Evolutionary conservation across 2,888 invertebrate species (phyloP).

Genomic region (Mimumesa dahlbomi): DNA sequence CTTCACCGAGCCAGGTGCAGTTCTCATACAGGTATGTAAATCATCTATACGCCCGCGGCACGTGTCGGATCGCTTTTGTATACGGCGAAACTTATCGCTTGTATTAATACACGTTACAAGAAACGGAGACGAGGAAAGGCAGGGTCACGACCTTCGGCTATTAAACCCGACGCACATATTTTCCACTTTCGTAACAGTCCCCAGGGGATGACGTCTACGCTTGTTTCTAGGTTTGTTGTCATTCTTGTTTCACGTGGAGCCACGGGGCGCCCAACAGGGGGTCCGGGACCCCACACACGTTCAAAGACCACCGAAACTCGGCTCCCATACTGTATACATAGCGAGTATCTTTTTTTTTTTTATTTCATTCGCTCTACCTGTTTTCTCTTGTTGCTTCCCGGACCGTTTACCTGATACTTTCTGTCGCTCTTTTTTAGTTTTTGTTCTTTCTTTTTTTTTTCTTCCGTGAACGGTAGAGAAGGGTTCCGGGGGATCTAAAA

Average conservation of each 20-base stretch:
- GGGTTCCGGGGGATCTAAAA: background rate
- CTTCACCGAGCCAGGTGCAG: constrained; percentile 53
- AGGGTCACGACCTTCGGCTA: constrained; percentile 48
- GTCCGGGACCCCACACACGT: constrained; percentile 68
- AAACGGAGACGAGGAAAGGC: constrained; percentile 12
- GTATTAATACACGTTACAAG: constrained; percentile 49
- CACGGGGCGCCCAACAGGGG: constrained; percentile 64
- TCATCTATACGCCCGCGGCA: constrained; percentile 47
- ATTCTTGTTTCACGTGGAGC: constrained; percentile 66
- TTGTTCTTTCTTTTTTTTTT: too few species aligned
- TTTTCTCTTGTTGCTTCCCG: constrained; percentile 5
- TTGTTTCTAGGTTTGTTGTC: constrained; percentile 71
- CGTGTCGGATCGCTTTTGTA: constrained; percentile 43
- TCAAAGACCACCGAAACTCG: constrained; percentile 70
- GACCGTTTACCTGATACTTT: constrained; percentile 20
- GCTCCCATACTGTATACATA: constrained; percentile 36
- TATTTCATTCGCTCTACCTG: constrained; percentile 10
- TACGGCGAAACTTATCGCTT: constrained; percentile 47
- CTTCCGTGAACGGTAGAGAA: too few species aligned
- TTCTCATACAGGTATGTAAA: constrained; percentile 57
- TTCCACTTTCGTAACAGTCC: constrained; percentile 44
- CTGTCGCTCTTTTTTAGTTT: background rate
- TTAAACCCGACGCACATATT: constrained; percentile 52
- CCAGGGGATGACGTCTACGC: constrained; percentile 51
- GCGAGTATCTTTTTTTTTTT: constrained; percentile 31